phyloP scores from a whole-genome alignment of 2,888 invertebrate genomes.

The Bedellia somnulentella region DNA sequence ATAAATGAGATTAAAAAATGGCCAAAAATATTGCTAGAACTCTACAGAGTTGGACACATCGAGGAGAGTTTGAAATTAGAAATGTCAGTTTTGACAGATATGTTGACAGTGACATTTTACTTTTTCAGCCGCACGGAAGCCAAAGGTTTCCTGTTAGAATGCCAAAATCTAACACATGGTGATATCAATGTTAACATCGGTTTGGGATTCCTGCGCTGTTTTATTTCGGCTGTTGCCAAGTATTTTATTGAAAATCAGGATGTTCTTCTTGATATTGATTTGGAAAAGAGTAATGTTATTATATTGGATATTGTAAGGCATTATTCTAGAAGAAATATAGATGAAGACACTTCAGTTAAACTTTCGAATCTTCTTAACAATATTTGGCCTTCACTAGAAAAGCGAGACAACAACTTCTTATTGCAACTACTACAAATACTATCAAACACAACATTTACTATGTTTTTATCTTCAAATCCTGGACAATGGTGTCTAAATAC shows the following conservation, averaged over 20 bases:
- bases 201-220: slow-evolving; percentile 15
- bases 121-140: slow-evolving; percentile 13
- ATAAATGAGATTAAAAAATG: slow-evolving; percentile 5
- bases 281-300: slow-evolving; percentile 12
- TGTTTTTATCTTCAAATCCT: no score
- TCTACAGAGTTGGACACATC: slow-evolving; percentile 1
- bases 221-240: slow-evolving; percentile 16
- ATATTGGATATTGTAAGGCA: slow-evolving; percentile 19
- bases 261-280: slow-evolving; percentile 13
- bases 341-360: slow-evolving; percentile 16
- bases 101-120: slow-evolving; percentile 17
- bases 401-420: no score
- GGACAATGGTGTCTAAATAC: slow-evolving; percentile 19
- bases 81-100: slow-evolving; percentile 16
- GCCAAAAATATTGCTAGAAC: slow-evolving; percentile 2
- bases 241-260: slow-evolving; percentile 16
- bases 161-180: slow-evolving; percentile 11
- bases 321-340: slow-evolving; percentile 14
- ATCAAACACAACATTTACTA: slow-evolving; percentile 7
- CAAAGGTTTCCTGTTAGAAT: slow-evolving; percentile 13
- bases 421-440: slow-evolving; percentile 24
- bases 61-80: no score
- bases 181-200: slow-evolving; percentile 13
- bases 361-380: no score
- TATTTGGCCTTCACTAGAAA: no score